Evolutionary conservation across 2,888 invertebrate genomes (phyloP).

Genomic region (Gastracanthus pulcherrimus): DNA sequence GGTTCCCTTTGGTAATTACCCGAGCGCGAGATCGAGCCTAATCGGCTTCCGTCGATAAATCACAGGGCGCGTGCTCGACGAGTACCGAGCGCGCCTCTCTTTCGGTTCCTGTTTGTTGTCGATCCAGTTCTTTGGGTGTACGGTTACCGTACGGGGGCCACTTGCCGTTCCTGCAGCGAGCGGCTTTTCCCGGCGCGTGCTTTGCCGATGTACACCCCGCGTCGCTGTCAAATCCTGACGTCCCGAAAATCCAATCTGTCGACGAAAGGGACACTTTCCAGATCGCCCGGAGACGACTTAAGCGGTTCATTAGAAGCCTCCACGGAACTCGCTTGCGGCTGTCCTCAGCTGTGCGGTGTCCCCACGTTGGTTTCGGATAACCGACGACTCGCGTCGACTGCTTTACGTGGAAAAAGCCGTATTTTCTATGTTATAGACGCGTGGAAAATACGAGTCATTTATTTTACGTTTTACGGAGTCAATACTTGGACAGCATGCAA

Average conservation of each 20-base stretch:
- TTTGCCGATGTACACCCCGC: background rate
- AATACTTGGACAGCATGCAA: background rate
- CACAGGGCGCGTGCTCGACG: constrained; percentile 65
- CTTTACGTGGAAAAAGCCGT: background rate
- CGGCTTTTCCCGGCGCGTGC: background rate
- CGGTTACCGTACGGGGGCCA: constrained; percentile 54
- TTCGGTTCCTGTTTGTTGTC: constrained; percentile 72
- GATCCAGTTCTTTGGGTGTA: constrained; percentile 62
- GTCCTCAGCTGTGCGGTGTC: constrained; percentile 28
- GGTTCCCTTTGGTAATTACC: constrained; percentile 62
- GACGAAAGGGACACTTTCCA: constrained; percentile 63
- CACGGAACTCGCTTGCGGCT: constrained; percentile 14
- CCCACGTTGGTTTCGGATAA: background rate
- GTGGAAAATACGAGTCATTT: background rate
- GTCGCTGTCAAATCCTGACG: background rate
- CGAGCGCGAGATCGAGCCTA: constrained; percentile 69
- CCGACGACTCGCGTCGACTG: too few species aligned
- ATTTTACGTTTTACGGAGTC: background rate
- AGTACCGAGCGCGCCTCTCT: constrained; percentile 63
- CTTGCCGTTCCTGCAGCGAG: too few species aligned
- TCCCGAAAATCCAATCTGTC: constrained; percentile 57
- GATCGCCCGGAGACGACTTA: constrained; percentile 51
- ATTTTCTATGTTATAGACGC: background rate
- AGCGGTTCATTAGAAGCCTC: constrained; percentile 62
- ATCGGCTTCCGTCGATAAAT: constrained; percentile 73